These are phyloP conservation scores for Xestia ashworthii DNA, from an alignment of 2,888 invertebrate genomes.

Conservation along the genomic window DNA sequence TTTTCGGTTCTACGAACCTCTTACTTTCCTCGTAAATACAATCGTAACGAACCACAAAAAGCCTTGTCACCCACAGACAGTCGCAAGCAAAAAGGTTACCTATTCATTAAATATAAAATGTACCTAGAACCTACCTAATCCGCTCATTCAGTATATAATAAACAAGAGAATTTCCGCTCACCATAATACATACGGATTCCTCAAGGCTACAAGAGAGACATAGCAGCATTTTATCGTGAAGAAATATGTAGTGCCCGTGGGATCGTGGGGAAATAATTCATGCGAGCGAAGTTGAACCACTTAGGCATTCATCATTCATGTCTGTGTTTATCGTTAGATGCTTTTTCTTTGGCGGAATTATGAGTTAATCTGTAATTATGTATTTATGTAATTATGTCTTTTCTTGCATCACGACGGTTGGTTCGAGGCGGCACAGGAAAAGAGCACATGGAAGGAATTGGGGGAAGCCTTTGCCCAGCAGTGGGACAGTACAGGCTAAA, in stretches of 20 bases:
- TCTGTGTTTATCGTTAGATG: conserved; percentile 39
- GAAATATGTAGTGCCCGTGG: conserved; percentile 54
- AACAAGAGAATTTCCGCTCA: conserved; percentile 21
- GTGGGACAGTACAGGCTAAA: too few species aligned
- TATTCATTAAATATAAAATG: background rate
- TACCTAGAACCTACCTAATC: background rate
- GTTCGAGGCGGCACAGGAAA: too few species aligned
- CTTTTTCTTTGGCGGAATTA: conserved; percentile 5
- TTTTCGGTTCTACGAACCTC: background rate
- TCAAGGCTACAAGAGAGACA: conserved; percentile 42
- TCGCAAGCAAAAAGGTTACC: background rate
- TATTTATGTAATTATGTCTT: too few species aligned
- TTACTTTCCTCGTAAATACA: background rate
- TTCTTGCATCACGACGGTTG: too few species aligned
- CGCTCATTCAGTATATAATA: conserved; percentile 22
- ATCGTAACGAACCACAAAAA: background rate
- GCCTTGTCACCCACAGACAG: background rate
- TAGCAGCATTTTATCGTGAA: conserved; percentile 51
- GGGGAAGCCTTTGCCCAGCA: too few species aligned
- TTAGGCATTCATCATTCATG: conserved; percentile 53
- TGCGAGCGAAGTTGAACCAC: conserved; percentile 45
- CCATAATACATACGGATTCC: conserved; percentile 37
- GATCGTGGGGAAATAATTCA: conserved; percentile 44
- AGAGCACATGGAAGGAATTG: too few species aligned
- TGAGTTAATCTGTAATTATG: background rate